phyloP scores from a whole-genome alignment of 1,140 invertebrate species.

The Lasioglossum baleicum region DNA sequence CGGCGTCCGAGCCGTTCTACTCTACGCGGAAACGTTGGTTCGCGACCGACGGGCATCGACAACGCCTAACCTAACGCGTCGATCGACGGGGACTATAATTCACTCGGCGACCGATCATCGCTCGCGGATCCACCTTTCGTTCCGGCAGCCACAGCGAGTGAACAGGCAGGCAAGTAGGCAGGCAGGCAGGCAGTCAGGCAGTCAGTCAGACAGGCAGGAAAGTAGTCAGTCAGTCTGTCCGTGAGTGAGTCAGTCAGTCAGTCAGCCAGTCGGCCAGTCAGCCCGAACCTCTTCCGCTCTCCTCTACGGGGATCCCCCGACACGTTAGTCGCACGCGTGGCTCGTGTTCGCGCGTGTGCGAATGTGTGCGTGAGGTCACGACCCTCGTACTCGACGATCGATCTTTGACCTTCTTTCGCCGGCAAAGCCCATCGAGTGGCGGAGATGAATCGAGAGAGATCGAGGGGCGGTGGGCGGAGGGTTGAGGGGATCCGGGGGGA shows the following conservation, averaged over 20 bases:
- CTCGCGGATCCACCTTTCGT: constrained; percentile 30
- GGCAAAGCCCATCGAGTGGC: constrained; percentile 57
- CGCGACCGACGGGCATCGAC: constrained; percentile 46
- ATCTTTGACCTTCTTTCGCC: constrained; percentile 70
- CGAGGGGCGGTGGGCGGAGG: constrained; percentile 31
- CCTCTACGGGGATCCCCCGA: constrained; percentile 6
- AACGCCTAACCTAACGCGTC: constrained; percentile 56
- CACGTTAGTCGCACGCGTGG: constrained; percentile 24
- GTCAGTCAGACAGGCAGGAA: no score
- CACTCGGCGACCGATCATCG: constrained; percentile 44
- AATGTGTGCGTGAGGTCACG: constrained; percentile 61
- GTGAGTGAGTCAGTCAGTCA: no score
- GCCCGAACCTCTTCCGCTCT: constrained; percentile 21
- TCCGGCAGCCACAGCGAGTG: not conserved
- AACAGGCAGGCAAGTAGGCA: no score
- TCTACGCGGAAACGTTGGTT: constrained; percentile 46
- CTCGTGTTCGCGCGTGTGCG: constrained; percentile 30
- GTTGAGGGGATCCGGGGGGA: no score
- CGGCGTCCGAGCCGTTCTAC: constrained; percentile 37
- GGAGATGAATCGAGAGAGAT: constrained; percentile 52
- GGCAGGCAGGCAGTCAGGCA: no score
- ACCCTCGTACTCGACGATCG: constrained; percentile 66
- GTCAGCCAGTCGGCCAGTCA: not conserved
- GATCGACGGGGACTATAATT: constrained; percentile 7
- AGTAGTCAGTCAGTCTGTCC: no score